Percentiles rank a stretch among this genome's conserved stretches.
These are phyloP conservation scores for Periparus ater DNA, from an alignment of 2,797 vertebrate genomes.

Conservation along the genomic window DNA sequence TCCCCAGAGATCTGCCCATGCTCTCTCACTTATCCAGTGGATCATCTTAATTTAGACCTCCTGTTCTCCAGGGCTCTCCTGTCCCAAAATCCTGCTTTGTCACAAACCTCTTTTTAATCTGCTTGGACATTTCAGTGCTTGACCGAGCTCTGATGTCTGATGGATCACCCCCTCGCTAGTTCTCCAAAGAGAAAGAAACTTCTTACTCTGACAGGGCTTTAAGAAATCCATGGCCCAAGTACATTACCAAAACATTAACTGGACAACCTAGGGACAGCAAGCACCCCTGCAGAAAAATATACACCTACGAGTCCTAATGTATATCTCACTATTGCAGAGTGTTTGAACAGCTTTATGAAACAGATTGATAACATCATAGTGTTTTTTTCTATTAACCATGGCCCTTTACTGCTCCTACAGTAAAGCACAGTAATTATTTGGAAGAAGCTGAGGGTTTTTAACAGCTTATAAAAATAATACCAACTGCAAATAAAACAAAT, in stretches of 20 bases:
- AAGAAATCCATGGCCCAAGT: not conserved
- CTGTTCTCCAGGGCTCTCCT: not conserved
- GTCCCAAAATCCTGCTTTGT: not conserved
- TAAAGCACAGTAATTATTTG: not conserved
- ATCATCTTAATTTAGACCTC: not conserved
- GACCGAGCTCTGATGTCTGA: not conserved
- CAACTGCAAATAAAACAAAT: slow-evolving; percentile 17
- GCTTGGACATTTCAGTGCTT: not conserved
- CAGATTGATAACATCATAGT: accelerated
- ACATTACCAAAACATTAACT: not conserved
- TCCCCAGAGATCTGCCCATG: not conserved
- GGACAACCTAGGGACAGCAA: not conserved
- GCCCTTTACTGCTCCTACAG: not conserved
- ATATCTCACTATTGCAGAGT: not conserved
- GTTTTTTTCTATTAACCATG: not conserved
- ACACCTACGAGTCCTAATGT: not conserved
- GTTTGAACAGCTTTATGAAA: not conserved
- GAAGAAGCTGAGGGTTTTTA: not conserved
- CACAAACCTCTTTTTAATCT: not conserved
- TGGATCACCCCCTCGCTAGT: not conserved
- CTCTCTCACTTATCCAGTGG: not conserved
- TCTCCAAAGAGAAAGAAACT: not conserved
- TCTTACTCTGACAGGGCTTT: not conserved
- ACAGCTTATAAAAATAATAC: not conserved
- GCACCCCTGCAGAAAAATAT: not conserved